Conservation (phyloP, 2,113 vertebrate genomes). For the Paramisgurnus dabryanus region DNA sequence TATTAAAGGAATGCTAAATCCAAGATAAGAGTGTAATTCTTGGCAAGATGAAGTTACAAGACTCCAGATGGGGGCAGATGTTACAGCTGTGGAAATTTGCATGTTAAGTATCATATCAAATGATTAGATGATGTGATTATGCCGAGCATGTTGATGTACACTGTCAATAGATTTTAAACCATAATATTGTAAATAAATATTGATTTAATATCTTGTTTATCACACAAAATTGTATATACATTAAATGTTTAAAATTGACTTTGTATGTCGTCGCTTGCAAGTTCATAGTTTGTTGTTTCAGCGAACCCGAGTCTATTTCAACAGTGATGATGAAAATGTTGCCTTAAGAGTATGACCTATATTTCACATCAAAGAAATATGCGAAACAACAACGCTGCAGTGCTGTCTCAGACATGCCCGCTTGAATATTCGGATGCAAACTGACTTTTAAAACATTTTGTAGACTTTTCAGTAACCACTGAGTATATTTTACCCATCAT, state of each 20-base stretch:
- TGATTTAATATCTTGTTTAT: background rate
- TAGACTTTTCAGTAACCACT: background rate
- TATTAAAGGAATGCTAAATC: background rate
- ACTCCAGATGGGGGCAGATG: background rate
- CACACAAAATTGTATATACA: background rate
- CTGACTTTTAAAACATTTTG: background rate
- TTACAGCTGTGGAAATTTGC: slow-evolving; percentile 1
- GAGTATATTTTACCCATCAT: background rate
- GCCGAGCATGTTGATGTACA: background rate
- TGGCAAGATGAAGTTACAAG: background rate
- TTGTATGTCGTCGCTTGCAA: slow-evolving; percentile 22
- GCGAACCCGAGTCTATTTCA: background rate
- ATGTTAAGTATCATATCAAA: background rate
- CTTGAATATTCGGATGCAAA: slow-evolving; percentile 52
- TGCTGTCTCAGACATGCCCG: slow-evolving; percentile 42
- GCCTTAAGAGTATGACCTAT: slow-evolving; percentile 40
- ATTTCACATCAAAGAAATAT: slow-evolving; percentile 40
- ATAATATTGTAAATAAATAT: no score
- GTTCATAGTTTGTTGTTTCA: slow-evolving; percentile 13
- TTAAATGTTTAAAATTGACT: slow-evolving; percentile 1
- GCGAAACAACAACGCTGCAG: slow-evolving; percentile 21
- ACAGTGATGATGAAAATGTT: slow-evolving; percentile 36
- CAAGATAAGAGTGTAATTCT: background rate
- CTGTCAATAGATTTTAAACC: background rate
- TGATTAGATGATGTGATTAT: background rate